phyloP scores from a whole-genome alignment of 2,113 vertebrate genomes.

The Onychostoma macrolepis region DNA sequence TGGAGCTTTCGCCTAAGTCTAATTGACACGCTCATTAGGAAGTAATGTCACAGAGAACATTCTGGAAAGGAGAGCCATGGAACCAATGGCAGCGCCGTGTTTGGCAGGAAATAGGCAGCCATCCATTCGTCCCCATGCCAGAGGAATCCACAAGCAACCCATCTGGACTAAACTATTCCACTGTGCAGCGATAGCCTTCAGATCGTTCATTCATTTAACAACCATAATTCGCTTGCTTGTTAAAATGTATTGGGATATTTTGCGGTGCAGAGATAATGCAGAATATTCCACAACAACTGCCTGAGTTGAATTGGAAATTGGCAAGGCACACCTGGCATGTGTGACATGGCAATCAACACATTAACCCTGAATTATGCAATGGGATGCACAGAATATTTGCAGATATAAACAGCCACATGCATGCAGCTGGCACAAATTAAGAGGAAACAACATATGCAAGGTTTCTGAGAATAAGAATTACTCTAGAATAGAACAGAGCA shows the following conservation, averaged over 20 bases:
- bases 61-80: conserved; percentile 46
- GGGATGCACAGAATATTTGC: conserved; percentile 33
- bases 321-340: conserved; percentile 21
- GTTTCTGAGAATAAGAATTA: conserved; percentile 13
- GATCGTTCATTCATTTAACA: conserved; percentile 27
- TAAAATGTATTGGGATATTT: conserved; percentile 24
- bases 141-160: conserved; percentile 46
- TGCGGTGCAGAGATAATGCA: conserved; percentile 20
- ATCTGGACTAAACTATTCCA: conserved; percentile 52
- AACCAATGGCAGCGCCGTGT: conserved; percentile 28
- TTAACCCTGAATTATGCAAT: conserved; percentile 48
- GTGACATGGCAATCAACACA: conserved; percentile 35
- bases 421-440: conserved; percentile 21
- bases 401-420: conserved; percentile 14
- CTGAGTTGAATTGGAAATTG: conserved; percentile 46
- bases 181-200: background rate
- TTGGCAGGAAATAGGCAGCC: conserved; percentile 52
- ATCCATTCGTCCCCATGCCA: conserved; percentile 32
- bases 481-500: background rate
- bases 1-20: conserved; percentile 51
- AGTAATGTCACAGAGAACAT: conserved; percentile 54
- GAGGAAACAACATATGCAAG: conserved; percentile 27
- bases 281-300: conserved; percentile 29
- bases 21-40: conserved; percentile 51
- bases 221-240: conserved; percentile 17